Evolutionary conservation across 2,113 vertebrate species (phyloP), one percentile per base, ranked within the genome.

Genomic region (Perca schrenkii): DNA sequence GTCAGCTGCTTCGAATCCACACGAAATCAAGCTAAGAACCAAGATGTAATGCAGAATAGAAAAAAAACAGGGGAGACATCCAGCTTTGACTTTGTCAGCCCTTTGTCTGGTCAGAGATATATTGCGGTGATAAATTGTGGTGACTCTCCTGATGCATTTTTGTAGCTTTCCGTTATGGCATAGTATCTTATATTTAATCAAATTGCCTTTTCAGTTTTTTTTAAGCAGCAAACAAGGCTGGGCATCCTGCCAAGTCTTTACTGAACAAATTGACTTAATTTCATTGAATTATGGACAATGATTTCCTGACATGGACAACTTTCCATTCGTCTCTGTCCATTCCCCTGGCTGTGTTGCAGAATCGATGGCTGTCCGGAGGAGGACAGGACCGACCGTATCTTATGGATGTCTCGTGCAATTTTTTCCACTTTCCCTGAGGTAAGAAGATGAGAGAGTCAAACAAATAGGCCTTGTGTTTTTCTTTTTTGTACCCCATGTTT

Each of bases 391-490:
- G n/a, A 69, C 49, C 36, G 22, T 79, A 43, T 82, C 84, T 87
- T 54, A 77, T 73, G 82, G 77, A 67, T 80, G 76, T 86, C 83
- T 83, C 46, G 1, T 73, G 76, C 67, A 62, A 36, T 83, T 69
- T 60, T 76, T 73, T 70, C 1, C 31, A 12, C 65, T 71, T 61
- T 25, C 22, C 62, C 74, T 58, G 74, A 89, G 69, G 87, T 88
- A 34, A 82, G 73, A 79, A 65, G 72, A 88, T 22, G 80, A 60
- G 61, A 56, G 80, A 85, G 68, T 80, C 76, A 77, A 83, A 92
- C 84, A 86, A 92, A 86, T 71, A 47, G 69, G 63, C 63, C 82
- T 77, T 83, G 85, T 90, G 86, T 86, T 77, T 78, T 65, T 69
- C 11, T 11, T 43, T 43, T 43, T 43, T 43, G 40, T 43, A 15